Percentiles rank a stretch among this genome's conserved stretches.
phyloP scores from a whole-genome alignment of 2,888 invertebrate species.

The Eupithecia abbreviata region DNA sequence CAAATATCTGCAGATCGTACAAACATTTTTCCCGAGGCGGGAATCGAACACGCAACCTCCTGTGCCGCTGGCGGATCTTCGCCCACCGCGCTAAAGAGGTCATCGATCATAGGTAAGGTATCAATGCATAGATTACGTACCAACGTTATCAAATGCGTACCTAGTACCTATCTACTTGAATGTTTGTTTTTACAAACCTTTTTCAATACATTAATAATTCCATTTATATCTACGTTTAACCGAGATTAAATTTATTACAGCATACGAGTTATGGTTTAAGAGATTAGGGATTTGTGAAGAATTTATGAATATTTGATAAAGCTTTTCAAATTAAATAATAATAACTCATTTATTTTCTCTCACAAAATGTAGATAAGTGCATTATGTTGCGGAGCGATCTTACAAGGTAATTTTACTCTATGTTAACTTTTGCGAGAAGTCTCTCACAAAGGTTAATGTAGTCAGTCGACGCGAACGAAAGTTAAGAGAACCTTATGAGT shows the following conservation, averaged over 20 bases:
- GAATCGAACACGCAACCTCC: no score
- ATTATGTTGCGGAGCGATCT: background rate
- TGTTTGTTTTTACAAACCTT: conserved; percentile 1
- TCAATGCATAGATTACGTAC: no score
- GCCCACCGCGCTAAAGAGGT: no score
- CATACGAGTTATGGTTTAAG: conserved; percentile 5
- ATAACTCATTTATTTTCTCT: background rate
- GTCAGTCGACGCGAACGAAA: background rate
- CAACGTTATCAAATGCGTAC: background rate
- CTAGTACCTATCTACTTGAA: background rate
- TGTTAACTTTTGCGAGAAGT: background rate
- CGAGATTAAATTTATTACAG: conserved; percentile 7
- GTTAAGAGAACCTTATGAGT: background rate
- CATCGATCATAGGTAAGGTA: no score
- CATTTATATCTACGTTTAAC: conserved; percentile 8
- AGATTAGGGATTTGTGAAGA: conserved; percentile 4
- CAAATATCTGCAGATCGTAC: no score
- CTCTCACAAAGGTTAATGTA: background rate
- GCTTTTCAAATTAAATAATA: background rate
- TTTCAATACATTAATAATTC: conserved; percentile 10
- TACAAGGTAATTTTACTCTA: background rate
- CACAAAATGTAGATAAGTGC: background rate
- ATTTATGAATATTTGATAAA: conserved; percentile 11
- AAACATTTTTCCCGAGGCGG: no score
- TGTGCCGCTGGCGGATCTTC: no score